Evolutionary conservation across 2,113 vertebrate species (phyloP).

Genomic region (Tichodroma muraria): DNA sequence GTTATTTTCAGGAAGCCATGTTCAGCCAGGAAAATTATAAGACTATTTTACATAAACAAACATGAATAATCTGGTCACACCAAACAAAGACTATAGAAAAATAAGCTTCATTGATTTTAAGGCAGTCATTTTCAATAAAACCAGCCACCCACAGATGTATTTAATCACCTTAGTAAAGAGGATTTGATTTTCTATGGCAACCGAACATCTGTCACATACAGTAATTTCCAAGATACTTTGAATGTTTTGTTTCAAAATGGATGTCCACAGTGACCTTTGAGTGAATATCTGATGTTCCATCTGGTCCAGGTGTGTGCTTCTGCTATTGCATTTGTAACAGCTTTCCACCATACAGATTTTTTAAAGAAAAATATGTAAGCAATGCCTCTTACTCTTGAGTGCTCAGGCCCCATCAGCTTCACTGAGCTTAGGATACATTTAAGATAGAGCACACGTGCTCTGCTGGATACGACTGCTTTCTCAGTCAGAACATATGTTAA

Average conservation of each 20-base stretch:
- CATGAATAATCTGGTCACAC: background rate
- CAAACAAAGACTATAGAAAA: background rate
- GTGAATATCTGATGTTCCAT: background rate
- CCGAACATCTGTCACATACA: background rate
- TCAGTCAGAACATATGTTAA: background rate
- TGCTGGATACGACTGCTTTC: background rate
- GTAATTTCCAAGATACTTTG: background rate
- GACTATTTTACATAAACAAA: background rate
- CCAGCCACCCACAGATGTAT: background rate
- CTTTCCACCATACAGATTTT: background rate
- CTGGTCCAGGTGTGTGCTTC: background rate
- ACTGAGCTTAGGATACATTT: background rate
- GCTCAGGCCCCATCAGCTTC: background rate
- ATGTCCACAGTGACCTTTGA: background rate
- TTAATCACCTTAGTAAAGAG: background rate
- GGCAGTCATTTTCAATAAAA: background rate
- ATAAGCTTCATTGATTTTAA: background rate
- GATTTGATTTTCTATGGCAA: conserved; percentile 15
- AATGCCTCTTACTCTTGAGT: background rate
- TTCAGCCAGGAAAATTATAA: background rate
- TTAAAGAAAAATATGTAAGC: background rate
- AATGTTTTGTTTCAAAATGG: background rate
- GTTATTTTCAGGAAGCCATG: background rate
- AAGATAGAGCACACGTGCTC: background rate
- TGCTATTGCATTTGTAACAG: background rate